Conservation (phyloP, 1,140 invertebrate genomes). For the Zaprionus lachaisei region DNA sequence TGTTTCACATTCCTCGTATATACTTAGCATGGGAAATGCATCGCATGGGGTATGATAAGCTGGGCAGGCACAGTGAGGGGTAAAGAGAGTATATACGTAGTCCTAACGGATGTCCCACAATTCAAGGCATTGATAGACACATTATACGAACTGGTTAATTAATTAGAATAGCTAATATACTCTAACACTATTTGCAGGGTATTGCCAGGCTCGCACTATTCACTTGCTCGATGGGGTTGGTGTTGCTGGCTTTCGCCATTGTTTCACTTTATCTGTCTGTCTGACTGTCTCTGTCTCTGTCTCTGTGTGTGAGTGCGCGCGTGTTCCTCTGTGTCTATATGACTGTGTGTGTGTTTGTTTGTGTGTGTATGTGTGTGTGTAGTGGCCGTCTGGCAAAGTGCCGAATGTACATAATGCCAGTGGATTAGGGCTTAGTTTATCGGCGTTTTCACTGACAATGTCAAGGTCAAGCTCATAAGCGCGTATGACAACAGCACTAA, state of each 20-base stretch:
- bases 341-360: neutral
- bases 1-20: slow-evolving; percentile 20
- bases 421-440: slow-evolving; percentile 81
- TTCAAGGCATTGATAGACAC: no score
- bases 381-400: slow-evolving; percentile 60
- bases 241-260: slow-evolving; percentile 22
- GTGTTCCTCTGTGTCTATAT: slow-evolving; percentile 1
- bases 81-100: neutral
- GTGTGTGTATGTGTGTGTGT: slow-evolving; percentile 48
- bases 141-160: neutral
- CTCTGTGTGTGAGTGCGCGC: slow-evolving; percentile 2
- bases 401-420: slow-evolving; percentile 79
- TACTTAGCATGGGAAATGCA: neutral
- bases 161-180: neutral
- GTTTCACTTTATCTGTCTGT: slow-evolving; percentile 34
- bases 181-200: slow-evolving; percentile 1
- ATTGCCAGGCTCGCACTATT: neutral
- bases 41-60: neutral
- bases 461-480: slow-evolving; percentile 81
- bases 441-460: slow-evolving; percentile 76
- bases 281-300: neutral
- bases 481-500: slow-evolving; percentile 72
- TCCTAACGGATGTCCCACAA: no score
- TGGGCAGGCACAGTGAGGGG: neutral
- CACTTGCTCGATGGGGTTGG: neutral